Percentiles rank a stretch among this genome's conserved stretches.
These are phyloP conservation scores for Oxyruncus cristatus DNA, from an alignment of 2,113 vertebrate species.

Conservation along the genomic window DNA sequence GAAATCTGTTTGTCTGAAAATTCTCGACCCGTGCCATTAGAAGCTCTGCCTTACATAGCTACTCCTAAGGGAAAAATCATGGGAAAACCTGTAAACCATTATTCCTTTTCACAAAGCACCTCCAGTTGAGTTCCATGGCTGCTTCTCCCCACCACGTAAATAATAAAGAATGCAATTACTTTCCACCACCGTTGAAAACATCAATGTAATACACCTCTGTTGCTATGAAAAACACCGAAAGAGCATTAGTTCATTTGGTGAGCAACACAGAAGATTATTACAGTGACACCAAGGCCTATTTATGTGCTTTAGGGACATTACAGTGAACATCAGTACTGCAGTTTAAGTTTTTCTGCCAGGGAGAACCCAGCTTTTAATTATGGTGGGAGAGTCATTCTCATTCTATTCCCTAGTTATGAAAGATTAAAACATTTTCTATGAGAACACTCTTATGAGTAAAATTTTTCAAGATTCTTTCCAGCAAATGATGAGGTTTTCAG, in stretches of 20 bases:
- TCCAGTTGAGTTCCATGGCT: background rate
- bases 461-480: background rate
- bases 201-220: background rate
- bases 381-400: background rate
- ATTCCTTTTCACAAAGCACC: background rate
- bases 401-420: background rate
- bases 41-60: background rate
- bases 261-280: background rate
- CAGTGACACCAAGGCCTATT: background rate
- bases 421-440: background rate
- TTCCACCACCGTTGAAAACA: background rate
- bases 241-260: background rate
- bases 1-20: background rate
- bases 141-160: background rate
- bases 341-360: background rate
- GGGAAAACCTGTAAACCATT: background rate
- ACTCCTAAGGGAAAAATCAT: background rate
- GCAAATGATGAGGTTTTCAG: background rate
- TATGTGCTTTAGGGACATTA: background rate
- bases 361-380: background rate
- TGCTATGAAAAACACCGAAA: background rate
- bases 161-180: background rate
- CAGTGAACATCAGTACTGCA: background rate
- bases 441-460: background rate
- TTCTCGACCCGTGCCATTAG: background rate